Conservation (phyloP, 2,888 invertebrate genomes). For the Incurvaria masculella region DNA sequence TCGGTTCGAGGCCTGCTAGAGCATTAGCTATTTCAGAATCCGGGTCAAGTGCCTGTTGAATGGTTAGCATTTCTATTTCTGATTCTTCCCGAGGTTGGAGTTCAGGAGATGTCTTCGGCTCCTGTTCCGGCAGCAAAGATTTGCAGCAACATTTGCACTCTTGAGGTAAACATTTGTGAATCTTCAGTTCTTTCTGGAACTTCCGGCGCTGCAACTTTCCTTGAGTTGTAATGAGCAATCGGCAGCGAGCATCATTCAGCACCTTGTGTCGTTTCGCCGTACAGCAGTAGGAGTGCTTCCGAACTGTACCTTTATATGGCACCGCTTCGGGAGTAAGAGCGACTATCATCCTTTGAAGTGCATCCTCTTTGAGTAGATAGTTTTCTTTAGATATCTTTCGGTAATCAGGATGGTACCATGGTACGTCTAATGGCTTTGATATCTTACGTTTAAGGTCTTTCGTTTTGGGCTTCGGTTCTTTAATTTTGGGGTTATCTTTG, state of each 20-base stretch:
- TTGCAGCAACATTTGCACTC: background rate
- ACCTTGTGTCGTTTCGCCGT: background rate
- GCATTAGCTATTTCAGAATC: background rate
- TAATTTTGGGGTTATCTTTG: too few relatives aligned
- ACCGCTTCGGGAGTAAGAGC: background rate
- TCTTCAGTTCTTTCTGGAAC: background rate
- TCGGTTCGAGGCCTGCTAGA: background rate
- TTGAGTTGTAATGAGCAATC: background rate
- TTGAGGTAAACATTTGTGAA: background rate
- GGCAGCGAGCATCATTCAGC: background rate
- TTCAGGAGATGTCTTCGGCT: too few relatives aligned
- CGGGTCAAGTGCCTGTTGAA: background rate
- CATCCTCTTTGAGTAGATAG: background rate
- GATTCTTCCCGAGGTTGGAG: background rate
- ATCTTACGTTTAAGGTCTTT: too few relatives aligned
- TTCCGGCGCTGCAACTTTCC: background rate
- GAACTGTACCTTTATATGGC: background rate
- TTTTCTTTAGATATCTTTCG: background rate
- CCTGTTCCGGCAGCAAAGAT: background rate
- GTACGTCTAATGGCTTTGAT: too few relatives aligned
- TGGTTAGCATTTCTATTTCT: background rate
- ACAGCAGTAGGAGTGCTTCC: background rate
- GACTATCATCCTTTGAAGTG: background rate
- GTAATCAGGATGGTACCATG: background rate
- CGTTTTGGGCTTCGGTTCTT: too few relatives aligned